Base-by-base conservation (phyloP, 2,888 invertebrate genomes). In the Thumatha senex region DNA sequence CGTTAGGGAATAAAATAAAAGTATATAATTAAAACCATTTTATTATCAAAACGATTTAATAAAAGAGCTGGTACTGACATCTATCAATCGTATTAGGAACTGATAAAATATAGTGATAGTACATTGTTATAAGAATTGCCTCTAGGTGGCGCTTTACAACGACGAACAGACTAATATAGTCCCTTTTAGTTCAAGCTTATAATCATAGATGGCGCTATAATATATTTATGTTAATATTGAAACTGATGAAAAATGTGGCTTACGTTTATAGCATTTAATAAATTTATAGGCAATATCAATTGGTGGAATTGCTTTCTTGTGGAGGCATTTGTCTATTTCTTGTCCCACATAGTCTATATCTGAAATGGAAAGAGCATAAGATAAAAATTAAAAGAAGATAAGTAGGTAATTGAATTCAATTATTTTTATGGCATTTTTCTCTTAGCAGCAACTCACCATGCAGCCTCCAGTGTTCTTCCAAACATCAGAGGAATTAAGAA, bases 231-330 rank as follows among this genome's bases (percentile, higher is more conserved):
- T 57, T 0, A 64, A 48, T 10, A 66, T 56, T 5, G 62, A 58
- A 0, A 72, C 58, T 18, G 29, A 14, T 10, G 62, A 46, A 12
- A 58, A 47, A 11, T 57, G 62, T 10, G 48, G 45, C 29, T 47
- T 52, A 2, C 29, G n/a, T 0, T 1, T 13, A 41, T 71, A 76
- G 50, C 86, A 86, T 54, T 56, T 70, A 0, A 78, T 48, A 12
- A 74, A 85, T 0, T 58, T 18, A 70, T 75, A 82, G 0, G 84
- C 84, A 0, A 76, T 82, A 0, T 79, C 75, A 0, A 45, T 14
- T 0, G 84, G 73, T 11, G 61, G 63, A 3, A 62, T 47, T 0
- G 56, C 40, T 14, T 48, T 70, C 7, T 45, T 45, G 15, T 54
- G 76, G 2, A 85, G 52, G 38, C 86, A 85, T 2, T 40, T 31